Evolutionary conservation across 1,140 invertebrate genomes (phyloP).

Genomic region (Penaeus chinensis): DNA sequence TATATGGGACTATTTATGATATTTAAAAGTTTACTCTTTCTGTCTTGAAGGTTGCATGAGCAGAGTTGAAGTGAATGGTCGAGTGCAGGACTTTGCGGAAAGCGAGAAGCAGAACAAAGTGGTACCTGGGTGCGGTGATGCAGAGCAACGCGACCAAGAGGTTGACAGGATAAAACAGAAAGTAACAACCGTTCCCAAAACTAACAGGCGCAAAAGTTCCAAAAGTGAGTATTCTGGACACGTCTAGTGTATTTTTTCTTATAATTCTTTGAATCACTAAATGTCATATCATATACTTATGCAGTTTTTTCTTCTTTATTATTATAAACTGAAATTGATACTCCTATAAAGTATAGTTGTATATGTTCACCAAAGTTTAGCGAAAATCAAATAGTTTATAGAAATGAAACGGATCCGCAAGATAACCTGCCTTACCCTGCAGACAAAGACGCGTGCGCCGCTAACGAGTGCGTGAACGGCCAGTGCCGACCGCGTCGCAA

Average conservation of each 20-base stretch:
- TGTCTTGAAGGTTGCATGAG: slow-evolving; percentile 56
- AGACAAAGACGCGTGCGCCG: slow-evolving; percentile 53
- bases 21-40: neutral
- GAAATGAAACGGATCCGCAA: neutral
- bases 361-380: neutral
- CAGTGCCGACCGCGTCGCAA: slow-evolving; percentile 79
- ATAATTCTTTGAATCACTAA: neutral
- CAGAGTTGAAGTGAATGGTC: slow-evolving; percentile 54
- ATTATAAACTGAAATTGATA: slow-evolving; percentile 9
- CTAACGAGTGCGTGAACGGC: slow-evolving; percentile 80
- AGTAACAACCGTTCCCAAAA: neutral
- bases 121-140: slow-evolving; percentile 61
- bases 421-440: neutral
- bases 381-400: neutral
- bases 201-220: neutral
- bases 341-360: slow-evolving; percentile 35
- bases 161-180: slow-evolving; percentile 1
- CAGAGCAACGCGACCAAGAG: slow-evolving; percentile 58
- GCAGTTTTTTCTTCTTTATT: too few species aligned
- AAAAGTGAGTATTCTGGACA: neutral
- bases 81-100: slow-evolving; percentile 55
- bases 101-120: slow-evolving; percentile 63
- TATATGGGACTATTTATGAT: neutral
- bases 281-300: neutral
- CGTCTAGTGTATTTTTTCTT: neutral